phyloP scores from a whole-genome alignment of 2,113 vertebrate species.

The Dromas ardeola region DNA sequence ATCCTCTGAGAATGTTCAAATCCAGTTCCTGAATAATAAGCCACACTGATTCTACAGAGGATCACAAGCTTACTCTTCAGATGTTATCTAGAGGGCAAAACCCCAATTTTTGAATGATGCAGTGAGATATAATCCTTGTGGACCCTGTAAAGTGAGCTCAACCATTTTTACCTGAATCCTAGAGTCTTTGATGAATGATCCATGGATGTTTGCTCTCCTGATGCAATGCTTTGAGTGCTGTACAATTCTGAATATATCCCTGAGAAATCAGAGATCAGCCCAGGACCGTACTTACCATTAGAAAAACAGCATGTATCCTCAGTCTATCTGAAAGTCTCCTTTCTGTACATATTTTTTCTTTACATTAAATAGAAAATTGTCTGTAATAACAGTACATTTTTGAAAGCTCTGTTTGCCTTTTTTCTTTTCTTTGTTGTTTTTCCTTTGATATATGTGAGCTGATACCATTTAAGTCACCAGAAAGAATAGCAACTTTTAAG shows the following conservation, averaged over 20 bases:
- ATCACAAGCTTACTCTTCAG: neutral
- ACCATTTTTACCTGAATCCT: neutral
- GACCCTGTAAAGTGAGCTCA: neutral
- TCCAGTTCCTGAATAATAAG: neutral
- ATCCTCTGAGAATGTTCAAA: neutral
- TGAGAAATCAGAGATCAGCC: neutral
- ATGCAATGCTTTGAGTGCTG: neutral
- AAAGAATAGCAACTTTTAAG: slow-evolving; percentile 44
- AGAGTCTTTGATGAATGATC: neutral
- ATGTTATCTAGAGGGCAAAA: neutral
- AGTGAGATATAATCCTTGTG: neutral
- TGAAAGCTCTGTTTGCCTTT: slow-evolving; percentile 43
- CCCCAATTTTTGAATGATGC: neutral
- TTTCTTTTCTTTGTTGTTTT: slow-evolving; percentile 42
- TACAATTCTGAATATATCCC: neutral
- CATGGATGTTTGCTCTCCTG: neutral
- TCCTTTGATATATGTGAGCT: neutral
- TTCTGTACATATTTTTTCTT: neutral
- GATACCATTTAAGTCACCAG: neutral
- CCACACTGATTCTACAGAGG: neutral
- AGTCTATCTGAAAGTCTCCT: neutral
- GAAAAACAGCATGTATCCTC: neutral
- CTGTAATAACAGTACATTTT: slow-evolving; percentile 46
- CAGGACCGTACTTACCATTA: neutral
- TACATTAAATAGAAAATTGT: slow-evolving; percentile 2